A percentile compares a stretch with the other conserved stretches of the same genome.
Conservation (phyloP, 2,888 invertebrate species). For the Oegoconia quadripuncta region DNA sequence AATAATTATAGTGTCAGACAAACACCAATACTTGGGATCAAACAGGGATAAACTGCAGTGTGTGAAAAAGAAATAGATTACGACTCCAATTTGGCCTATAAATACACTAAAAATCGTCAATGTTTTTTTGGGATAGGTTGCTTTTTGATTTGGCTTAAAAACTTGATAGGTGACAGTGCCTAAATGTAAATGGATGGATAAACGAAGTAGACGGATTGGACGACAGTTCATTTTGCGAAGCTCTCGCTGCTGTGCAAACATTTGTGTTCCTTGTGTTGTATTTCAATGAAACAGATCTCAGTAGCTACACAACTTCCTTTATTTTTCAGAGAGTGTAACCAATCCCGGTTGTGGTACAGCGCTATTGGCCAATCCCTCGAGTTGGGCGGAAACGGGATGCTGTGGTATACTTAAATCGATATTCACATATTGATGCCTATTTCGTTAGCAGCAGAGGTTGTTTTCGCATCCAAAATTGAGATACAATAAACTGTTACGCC, state of each 20-base stretch:
- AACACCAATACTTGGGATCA: too few species aligned
- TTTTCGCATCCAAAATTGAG: constrained; percentile 27
- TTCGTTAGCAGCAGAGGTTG: constrained; percentile 41
- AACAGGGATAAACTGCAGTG: too few species aligned
- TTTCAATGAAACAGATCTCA: constrained; percentile 55
- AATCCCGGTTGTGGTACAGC: constrained; percentile 43
- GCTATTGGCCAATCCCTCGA: constrained; percentile 47
- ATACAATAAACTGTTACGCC: constrained; percentile 55
- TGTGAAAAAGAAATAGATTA: too few species aligned
- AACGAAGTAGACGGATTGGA: constrained; percentile 13
- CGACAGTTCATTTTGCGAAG: constrained; percentile 1
- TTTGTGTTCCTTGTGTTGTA: constrained; percentile 15
- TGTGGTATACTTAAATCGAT: constrained; percentile 30
- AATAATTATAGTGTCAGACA: too few species aligned
- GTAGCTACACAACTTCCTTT: constrained; percentile 49
- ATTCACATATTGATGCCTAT: constrained; percentile 44
- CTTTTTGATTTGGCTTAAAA: too few species aligned
- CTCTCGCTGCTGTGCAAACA: constrained; percentile 14
- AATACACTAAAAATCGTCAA: too few species aligned
- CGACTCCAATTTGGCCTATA: too few species aligned
- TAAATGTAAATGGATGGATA: too few species aligned
- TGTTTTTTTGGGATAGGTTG: too few species aligned
- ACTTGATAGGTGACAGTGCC: too few species aligned
- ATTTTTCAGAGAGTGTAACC: constrained; percentile 61
- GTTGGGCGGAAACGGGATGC: constrained; percentile 61